These are phyloP conservation scores for Spea multiplicata DNA, from an alignment of 2,113 vertebrate species.

Conservation along the genomic window DNA sequence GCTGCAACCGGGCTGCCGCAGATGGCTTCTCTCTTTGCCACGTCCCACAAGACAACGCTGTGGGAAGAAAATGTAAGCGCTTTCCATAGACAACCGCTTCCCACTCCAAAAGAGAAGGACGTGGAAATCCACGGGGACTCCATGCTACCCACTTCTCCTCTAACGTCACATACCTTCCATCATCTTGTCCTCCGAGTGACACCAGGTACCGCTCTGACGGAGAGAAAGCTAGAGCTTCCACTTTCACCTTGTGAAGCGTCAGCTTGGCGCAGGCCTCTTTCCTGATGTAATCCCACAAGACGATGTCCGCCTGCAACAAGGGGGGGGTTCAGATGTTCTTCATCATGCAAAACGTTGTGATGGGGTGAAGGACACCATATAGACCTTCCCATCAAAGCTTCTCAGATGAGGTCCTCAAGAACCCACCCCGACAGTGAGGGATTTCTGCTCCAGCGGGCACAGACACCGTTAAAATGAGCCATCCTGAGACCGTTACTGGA, in stretches of 20 bases:
- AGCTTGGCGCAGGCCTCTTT: conserved; percentile 69
- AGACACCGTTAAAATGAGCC: too few relatives aligned
- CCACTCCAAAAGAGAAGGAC: too few relatives aligned
- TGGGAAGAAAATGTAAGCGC: background rate
- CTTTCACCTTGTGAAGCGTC: conserved; percentile 78
- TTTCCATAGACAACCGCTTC: background rate
- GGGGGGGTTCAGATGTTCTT: background rate
- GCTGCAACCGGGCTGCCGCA: conserved; percentile 77
- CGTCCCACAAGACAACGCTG: conserved; percentile 83
- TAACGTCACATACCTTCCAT: conserved; percentile 71
- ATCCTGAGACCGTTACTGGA: too few relatives aligned
- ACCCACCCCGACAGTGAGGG: too few relatives aligned
- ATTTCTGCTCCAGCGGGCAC: too few relatives aligned
- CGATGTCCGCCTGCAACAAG: conserved; percentile 75
- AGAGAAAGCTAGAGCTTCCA: conserved; percentile 82
- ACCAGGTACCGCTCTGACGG: conserved; percentile 80
- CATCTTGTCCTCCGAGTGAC: conserved; percentile 85
- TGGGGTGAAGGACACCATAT: too few relatives aligned
- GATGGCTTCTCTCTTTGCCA: conserved; percentile 72
- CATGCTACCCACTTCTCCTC: too few relatives aligned
- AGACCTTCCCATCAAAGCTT: too few relatives aligned
- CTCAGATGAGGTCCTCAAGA: too few relatives aligned
- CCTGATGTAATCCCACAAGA: conserved; percentile 81
- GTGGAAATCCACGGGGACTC: too few relatives aligned
- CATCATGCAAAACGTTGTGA: background rate